phyloP scores from a whole-genome alignment of 2,888 invertebrate genomes.

The Mesorhabditis spiculigera region DNA sequence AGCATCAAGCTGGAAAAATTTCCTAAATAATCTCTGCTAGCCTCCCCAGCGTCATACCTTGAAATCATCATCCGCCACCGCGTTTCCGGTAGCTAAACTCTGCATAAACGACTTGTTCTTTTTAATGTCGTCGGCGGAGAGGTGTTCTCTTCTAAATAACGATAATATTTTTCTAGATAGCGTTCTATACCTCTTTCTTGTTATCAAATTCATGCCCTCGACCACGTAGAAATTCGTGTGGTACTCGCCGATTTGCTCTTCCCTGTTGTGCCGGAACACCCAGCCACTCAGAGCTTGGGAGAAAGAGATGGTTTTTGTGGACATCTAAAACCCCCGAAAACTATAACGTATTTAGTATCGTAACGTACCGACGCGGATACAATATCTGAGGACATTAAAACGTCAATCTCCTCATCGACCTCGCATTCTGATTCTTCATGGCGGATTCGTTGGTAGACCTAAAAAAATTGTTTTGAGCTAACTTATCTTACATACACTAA shows the following conservation, averaged over 20 bases:
- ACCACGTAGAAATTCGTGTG: slow-evolving; percentile 83
- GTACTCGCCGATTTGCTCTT: slow-evolving; percentile 88
- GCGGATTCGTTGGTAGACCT: slow-evolving; percentile 45
- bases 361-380: slow-evolving; percentile 70
- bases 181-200: slow-evolving; percentile 72
- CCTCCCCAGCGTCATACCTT: slow-evolving; percentile 46
- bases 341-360: background rate
- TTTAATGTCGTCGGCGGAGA: slow-evolving; percentile 89
- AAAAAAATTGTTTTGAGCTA: background rate
- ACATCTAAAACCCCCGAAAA: slow-evolving; percentile 73
- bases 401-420: slow-evolving; percentile 91
- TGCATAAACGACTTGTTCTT: slow-evolving; percentile 90
- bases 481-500: too few species aligned
- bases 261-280: slow-evolving; percentile 89
- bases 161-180: too few species aligned
- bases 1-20: slow-evolving; percentile 12
- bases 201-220: slow-evolving; percentile 84
- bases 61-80: slow-evolving; percentile 62
- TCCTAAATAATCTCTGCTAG: background rate
- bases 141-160: slow-evolving; percentile 73
- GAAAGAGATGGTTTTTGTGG: slow-evolving; percentile 92
- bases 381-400: slow-evolving; percentile 95
- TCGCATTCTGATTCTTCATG: slow-evolving; percentile 82
- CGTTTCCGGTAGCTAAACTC: slow-evolving; percentile 82
- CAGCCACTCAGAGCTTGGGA: slow-evolving; percentile 87